These are phyloP conservation scores for Scomber colias DNA, from an alignment of 2,113 vertebrate genomes.

Conservation along the genomic window DNA sequence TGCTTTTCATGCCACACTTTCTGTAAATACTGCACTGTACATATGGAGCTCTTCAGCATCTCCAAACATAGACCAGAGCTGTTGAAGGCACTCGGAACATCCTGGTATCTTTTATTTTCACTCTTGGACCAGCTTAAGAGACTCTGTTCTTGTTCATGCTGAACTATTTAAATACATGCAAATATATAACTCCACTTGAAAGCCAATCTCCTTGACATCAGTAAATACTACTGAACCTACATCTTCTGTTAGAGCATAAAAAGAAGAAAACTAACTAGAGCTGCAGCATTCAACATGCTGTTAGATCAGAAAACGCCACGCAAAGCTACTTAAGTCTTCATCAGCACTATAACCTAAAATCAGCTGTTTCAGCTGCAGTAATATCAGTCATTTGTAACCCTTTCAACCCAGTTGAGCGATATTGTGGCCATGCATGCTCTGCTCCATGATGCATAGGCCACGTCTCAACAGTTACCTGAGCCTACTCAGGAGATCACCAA, in stretches of 20 bases:
- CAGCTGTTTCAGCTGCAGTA: conserved; percentile 24
- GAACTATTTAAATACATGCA: conserved; percentile 37
- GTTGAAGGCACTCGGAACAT: not conserved
- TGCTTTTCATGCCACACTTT: conserved; percentile 26
- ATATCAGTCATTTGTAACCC: not conserved
- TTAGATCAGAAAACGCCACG: conserved; percentile 40
- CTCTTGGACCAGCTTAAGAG: not conserved
- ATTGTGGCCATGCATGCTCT: conserved; percentile 71
- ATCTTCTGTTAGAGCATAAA: not conserved
- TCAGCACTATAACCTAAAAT: conserved; percentile 12
- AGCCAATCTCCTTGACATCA: not conserved
- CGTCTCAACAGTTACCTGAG: conserved; percentile 82
- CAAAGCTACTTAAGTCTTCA: conserved; percentile 41
- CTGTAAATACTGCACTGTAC: not conserved
- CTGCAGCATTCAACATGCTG: conserved; percentile 60
- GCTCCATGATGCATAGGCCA: conserved; percentile 66
- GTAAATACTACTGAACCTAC: not conserved
- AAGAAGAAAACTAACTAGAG: conserved; percentile 10
- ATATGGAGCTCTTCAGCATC: not conserved
- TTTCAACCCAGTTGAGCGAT: conserved; percentile 10
- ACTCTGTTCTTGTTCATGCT: conserved; percentile 15
- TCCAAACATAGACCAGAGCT: conserved; percentile 10
- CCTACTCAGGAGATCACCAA: conserved; percentile 84
- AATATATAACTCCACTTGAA: not conserved
- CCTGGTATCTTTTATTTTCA: not conserved